These are phyloP conservation scores for Gallinago nigripennis DNA, from an alignment of 2,797 vertebrate species.

Conservation along the genomic window DNA sequence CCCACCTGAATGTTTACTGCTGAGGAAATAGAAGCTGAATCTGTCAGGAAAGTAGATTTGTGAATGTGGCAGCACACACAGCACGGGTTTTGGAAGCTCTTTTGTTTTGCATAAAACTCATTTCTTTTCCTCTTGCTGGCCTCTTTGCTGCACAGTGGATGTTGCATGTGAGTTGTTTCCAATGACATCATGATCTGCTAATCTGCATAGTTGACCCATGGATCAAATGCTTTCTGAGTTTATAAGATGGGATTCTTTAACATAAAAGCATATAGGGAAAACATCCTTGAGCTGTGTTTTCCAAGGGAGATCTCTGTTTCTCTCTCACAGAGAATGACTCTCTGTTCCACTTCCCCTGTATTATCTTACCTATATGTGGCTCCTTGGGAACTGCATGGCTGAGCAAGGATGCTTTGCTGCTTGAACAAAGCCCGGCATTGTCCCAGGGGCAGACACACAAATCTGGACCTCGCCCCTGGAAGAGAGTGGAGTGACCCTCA, in stretches of 20 bases:
- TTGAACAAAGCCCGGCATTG: constrained; percentile 55
- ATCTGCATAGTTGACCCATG: constrained; percentile 8
- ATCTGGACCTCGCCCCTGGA: constrained; percentile 50
- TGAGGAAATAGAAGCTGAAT: not conserved
- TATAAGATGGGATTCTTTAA: not conserved
- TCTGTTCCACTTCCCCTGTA: constrained; percentile 15
- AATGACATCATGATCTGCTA: not conserved
- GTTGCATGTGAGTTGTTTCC: not conserved
- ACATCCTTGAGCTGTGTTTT: not conserved
- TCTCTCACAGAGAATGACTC: not conserved
- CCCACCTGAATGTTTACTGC: not conserved
- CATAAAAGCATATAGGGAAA: not conserved
- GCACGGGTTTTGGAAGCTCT: not conserved
- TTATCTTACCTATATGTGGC: constrained; percentile 15
- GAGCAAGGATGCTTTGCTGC: constrained; percentile 63
- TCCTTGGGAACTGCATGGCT: constrained; percentile 47
- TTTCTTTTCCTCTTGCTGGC: not conserved
- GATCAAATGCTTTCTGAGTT: constrained; percentile 9
- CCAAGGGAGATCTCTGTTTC: not conserved
- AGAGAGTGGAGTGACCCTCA: constrained; percentile 53
- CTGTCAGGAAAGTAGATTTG: not conserved
- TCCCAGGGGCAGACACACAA: not conserved
- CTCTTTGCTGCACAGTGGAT: not conserved
- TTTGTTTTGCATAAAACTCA: not conserved
- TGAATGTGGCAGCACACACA: not conserved